These are phyloP conservation scores for Arion vulgaris DNA, from an alignment of 1,140 invertebrate genomes.

Conservation along the genomic window DNA sequence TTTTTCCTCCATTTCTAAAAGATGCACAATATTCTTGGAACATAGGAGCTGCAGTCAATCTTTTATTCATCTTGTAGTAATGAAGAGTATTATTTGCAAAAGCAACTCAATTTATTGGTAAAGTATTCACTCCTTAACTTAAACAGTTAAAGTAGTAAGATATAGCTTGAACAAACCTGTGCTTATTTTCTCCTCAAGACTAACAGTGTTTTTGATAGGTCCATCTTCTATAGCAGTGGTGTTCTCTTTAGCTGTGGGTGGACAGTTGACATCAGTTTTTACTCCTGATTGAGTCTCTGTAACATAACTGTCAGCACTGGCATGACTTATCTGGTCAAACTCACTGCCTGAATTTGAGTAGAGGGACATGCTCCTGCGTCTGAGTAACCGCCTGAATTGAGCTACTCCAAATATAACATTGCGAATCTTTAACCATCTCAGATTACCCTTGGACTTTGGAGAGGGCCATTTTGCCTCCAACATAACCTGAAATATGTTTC, in stretches of 20 bases:
- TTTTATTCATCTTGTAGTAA: no score
- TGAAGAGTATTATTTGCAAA: no score
- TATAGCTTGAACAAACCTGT: constrained; percentile 45
- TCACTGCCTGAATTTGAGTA: constrained; percentile 72
- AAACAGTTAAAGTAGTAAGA: neutral
- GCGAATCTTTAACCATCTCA: constrained; percentile 93
- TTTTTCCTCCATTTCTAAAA: no score
- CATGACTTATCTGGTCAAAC: constrained; percentile 67
- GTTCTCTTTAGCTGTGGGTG: neutral
- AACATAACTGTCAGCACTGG: constrained; percentile 68
- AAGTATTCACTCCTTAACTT: neutral
- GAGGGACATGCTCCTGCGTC: constrained; percentile 64
- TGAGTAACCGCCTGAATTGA: constrained; percentile 73
- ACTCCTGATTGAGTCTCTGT: constrained; percentile 54
- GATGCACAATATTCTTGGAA: no score
- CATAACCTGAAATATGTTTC: constrained; percentile 77
- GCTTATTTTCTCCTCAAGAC: constrained; percentile 55
- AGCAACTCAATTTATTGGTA: no score
- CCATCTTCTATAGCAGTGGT: constrained; percentile 1
- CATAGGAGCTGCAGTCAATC: no score
- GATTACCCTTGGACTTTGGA: constrained; percentile 85
- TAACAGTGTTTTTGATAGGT: constrained; percentile 26
- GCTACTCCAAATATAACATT: constrained; percentile 93
- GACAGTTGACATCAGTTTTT: neutral
- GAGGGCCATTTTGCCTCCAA: constrained; percentile 95